Evolutionary conservation across 2,888 invertebrate genomes (phyloP).

Genomic region (Julus scandinavius): DNA sequence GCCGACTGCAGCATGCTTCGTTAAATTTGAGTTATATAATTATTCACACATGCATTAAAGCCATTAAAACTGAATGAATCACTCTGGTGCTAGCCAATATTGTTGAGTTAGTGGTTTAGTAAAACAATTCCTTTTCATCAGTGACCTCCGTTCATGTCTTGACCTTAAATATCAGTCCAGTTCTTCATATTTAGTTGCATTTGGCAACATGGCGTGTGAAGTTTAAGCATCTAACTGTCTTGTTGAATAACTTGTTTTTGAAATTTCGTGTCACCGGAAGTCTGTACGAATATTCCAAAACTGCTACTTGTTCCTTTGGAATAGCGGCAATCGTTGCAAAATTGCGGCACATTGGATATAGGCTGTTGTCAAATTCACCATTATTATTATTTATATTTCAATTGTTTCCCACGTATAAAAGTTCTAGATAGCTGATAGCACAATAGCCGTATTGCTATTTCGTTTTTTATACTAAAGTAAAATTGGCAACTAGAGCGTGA

Average conservation of each 20-base stretch:
- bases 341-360: background rate
- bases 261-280: background rate
- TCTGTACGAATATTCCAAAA: background rate
- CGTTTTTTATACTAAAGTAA: background rate
- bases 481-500: background rate
- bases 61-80: background rate
- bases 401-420: background rate
- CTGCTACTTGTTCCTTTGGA: background rate
- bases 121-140: background rate
- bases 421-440: background rate
- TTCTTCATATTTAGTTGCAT: background rate
- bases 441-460: background rate
- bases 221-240: background rate
- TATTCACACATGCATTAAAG: background rate
- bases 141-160: background rate
- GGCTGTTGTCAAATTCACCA: background rate
- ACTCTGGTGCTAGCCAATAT: background rate
- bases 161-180: background rate
- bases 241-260: background rate
- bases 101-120: background rate
- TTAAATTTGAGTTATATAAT: background rate
- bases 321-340: background rate
- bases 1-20: background rate
- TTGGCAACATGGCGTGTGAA: background rate
- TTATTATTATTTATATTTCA: background rate